Evolutionary conservation across 23 tunicate genomes (phyloP).

Genomic region (Halocynthia aurantium): DNA sequence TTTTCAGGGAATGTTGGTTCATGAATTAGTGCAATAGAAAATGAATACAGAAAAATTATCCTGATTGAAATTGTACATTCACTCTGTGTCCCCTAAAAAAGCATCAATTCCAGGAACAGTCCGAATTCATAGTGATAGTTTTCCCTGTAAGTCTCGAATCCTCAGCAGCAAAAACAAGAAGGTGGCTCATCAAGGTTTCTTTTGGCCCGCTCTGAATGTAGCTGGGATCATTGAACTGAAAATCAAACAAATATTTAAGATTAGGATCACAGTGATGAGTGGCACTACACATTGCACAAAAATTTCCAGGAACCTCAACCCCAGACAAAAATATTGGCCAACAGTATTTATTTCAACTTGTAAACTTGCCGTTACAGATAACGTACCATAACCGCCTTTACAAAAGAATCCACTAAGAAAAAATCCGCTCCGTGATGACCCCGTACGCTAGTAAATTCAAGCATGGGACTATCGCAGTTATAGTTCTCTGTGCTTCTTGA

Average conservation of each 20-base stretch:
- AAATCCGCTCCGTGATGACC: conserved; percentile 68
- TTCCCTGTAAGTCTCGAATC: conserved; percentile 34
- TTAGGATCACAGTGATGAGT: too few relatives aligned
- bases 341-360: too few relatives aligned
- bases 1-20: too few relatives aligned
- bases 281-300: too few relatives aligned
- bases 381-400: conserved; percentile 51
- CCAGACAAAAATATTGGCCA: too few relatives aligned
- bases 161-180: conserved; percentile 70
- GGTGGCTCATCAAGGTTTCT: conserved; percentile 51
- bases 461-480: conserved; percentile 14
- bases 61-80: too few relatives aligned
- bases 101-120: too few relatives aligned
- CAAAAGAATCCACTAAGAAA: conserved; percentile 31
- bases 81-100: too few relatives aligned
- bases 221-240: conserved; percentile 36
- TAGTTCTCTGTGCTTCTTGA: conserved; percentile 16
- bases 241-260: background rate
- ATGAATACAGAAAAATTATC: too few relatives aligned
- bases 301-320: too few relatives aligned
- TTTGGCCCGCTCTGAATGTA: conserved; percentile 25
- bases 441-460: background rate
- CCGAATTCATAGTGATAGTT: background rate
- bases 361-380: background rate
- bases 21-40: too few relatives aligned